These are phyloP conservation scores for Chrysomela aeneicollis DNA, from an alignment of 2,888 invertebrate species.

Conservation along the genomic window DNA sequence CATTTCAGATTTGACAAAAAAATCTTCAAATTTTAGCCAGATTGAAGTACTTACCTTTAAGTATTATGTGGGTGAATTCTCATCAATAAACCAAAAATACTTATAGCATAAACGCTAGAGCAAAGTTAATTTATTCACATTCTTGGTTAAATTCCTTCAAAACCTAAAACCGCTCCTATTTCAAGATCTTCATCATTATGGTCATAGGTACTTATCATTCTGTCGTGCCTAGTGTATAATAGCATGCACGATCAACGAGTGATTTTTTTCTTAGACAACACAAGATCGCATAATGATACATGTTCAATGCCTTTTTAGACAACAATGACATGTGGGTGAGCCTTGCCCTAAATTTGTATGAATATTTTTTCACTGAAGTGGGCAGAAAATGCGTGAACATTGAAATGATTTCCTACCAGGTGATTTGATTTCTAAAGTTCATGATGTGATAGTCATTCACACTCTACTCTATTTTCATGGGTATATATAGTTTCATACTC, in stretches of 20 bases:
- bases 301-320: constrained; percentile 34
- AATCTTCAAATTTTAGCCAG: too few species aligned
- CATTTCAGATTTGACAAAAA: too few species aligned
- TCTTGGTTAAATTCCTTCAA: constrained; percentile 8
- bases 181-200: constrained; percentile 14
- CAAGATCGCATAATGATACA: constrained; percentile 31
- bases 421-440: too few species aligned
- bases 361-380: neutral
- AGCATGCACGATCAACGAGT: constrained; percentile 16
- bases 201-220: constrained; percentile 21
- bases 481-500: too few species aligned
- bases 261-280: constrained; percentile 13
- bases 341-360: constrained; percentile 30
- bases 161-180: constrained; percentile 14
- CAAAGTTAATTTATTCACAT: constrained; percentile 5
- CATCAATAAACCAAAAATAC: neutral
- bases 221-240: constrained; percentile 10
- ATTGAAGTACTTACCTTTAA: too few species aligned
- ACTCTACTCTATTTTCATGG: too few species aligned
- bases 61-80: too few species aligned
- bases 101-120: too few species aligned
- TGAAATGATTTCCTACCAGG: too few species aligned
- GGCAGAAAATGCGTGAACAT: too few species aligned
- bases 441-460: too few species aligned
- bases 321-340: constrained; percentile 37